Evolutionary conservation across 1,140 invertebrate species (phyloP), one percentile per base, ranked within the genome.

Genomic region (Halyomorpha halys): DNA sequence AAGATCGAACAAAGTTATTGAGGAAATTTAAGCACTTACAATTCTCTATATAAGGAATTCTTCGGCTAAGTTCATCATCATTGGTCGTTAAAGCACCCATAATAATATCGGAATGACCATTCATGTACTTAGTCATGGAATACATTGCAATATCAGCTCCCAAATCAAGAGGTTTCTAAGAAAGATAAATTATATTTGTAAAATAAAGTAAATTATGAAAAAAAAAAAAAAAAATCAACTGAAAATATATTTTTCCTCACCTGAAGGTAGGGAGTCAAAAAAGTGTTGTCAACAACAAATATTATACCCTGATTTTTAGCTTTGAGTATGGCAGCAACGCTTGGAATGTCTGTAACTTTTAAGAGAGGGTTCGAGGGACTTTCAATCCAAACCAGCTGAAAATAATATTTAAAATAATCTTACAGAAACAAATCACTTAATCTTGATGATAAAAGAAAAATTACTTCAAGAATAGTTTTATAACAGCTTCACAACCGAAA

Each of bases 91-190:
- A 81, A 11, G 89, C 86, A 6, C 97, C 97, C 97, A 99, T 98
- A 1, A 99, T 86, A 51, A 97, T 89, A 79, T 99, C n/a, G n/a
- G n/a, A n/a, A n/a, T n/a, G n/a, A n/a, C n/a, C n/a, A n/a, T n/a
- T n/a, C n/a, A n/a, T n/a, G 72, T 98, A 99, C 76, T 99, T 99
- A 0, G 95, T 97, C 27, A 97, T 70, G 0, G 96, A 99, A 77
- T 98, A 96, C 68, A 93, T 76, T 1, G 89, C 86, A 56, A 98
- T 80, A 77, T 99, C 95, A 3, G 91, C 95, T 13, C 97, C 97
- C 25, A 96, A 78, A 19, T 85, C 82, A 27, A 99, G 75, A 4
- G 97, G 97, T 67, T 85, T 81, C 86, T 90, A 54, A 54, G 21
- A 9, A 54, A 11, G 11, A 54, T 13, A 13, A 13, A 54, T 9